A percentile compares a stretch with the other conserved stretches of the same genome.
phyloP scores from a whole-genome alignment of 2,797 vertebrate species.

The Lates japonicus region DNA sequence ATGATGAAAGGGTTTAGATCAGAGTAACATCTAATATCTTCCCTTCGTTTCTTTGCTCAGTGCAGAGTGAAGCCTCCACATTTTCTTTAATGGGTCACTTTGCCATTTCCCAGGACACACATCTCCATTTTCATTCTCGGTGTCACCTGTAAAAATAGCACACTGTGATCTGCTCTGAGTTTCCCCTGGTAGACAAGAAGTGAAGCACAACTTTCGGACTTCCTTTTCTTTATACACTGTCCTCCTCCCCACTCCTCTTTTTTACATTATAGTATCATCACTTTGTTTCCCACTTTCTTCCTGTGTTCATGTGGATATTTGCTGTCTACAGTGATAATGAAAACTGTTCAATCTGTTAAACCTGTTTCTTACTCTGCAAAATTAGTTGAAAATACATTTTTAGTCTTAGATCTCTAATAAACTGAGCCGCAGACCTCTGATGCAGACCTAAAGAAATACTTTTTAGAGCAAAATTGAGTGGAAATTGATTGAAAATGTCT shows the following conservation, averaged over 20 bases:
- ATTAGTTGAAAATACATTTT: too few species aligned
- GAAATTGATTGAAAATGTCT: neutral
- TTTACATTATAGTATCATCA: neutral
- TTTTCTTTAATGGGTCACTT: slow-evolving; percentile 59
- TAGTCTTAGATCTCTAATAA: too few species aligned
- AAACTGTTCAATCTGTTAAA: too few species aligned
- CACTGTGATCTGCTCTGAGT: slow-evolving; percentile 38
- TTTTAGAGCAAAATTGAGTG: too few species aligned
- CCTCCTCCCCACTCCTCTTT: neutral
- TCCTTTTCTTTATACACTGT: neutral
- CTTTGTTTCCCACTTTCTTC: neutral
- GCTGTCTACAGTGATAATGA: neutral
- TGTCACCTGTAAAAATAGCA: slow-evolving; percentile 66
- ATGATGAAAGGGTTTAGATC: neutral
- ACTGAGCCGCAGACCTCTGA: neutral
- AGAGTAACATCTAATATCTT: neutral
- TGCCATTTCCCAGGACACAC: slow-evolving; percentile 54
- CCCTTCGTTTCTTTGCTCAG: neutral
- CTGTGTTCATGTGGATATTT: neutral
- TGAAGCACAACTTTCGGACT: neutral
- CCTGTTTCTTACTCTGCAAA: too few species aligned
- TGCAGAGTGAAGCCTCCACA: slow-evolving; percentile 4
- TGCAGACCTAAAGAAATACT: neutral
- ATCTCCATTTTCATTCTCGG: slow-evolving; percentile 46
- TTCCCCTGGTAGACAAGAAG: slow-evolving; percentile 1